Evolutionary conservation across 1,140 invertebrate genomes (phyloP), one percentile per base, ranked within the genome.

Genomic region (Nymphalis io): DNA sequence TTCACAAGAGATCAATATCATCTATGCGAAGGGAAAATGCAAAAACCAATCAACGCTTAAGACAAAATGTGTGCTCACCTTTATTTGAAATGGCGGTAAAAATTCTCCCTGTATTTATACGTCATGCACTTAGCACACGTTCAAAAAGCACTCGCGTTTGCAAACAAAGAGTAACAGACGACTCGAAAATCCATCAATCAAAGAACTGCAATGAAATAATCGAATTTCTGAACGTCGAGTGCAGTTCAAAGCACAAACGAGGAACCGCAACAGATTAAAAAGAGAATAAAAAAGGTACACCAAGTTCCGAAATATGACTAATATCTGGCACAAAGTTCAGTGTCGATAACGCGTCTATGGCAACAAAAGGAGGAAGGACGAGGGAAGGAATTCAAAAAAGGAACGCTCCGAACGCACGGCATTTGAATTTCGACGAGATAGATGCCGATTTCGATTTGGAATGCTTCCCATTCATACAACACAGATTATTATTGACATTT

Each of bases 151-250:
- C 80, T 83, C 76, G 74, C 74, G 73, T 76, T 67, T 65, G 59
- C 73, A 83, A 82, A 83, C 84, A 83, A 74, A 84, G 68, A 78
- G 68, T 73, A 75, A 68, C 61, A 67, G 64, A 61, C 58, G 85
- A 80, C 76, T 72, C 70, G 65, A 27, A 83, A 87, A 82, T 78
- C 77, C 82, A 88, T 87, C 89, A 89, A 91, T 91, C 86, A 88
- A 88, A 89, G 84, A 84, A 87, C 79, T 78, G 82, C 79, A 84
- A 87, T 81, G 82, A 84, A 87, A 89, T 90, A 89, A 90, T 90
- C 83, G 82, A 88, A 86, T 90, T 82, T 72, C 70, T 79, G 81
- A 88, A 87, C 79, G 80, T 80, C 80, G 86, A 85, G 82, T 73
- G 82, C 80, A 80, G 86, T 78, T 85, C 85, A 89, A 90, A 90